Conservation (phyloP, 1,140 invertebrate species). For the Oryctes rhinoceros region DNA sequence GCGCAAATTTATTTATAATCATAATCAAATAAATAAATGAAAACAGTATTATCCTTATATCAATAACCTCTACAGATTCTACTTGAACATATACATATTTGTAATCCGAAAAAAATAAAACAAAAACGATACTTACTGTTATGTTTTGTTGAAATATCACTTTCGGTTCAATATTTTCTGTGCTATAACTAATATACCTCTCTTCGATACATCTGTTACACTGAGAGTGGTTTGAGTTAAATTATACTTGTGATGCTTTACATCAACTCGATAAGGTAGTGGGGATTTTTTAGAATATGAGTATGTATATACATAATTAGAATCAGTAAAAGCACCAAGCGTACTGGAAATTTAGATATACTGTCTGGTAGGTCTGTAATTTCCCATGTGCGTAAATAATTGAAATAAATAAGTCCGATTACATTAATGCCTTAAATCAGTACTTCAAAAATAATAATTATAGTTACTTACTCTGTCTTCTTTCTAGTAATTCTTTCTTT, state of each 20-base stretch:
- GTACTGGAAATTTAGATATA: background rate
- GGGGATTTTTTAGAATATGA: background rate
- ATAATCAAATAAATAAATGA: background rate
- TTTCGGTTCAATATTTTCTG: background rate
- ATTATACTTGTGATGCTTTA: background rate
- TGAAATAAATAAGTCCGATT: background rate
- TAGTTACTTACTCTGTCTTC: too few species aligned
- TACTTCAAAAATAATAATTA: background rate
- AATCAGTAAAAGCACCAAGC: constrained; percentile 4
- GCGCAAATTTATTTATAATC: background rate
- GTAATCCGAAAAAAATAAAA: background rate
- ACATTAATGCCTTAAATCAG: too few species aligned
- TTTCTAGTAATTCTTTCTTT: too few species aligned
- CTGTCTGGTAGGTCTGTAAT: background rate
- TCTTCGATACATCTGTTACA: background rate
- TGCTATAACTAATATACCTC: background rate
- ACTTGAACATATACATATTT: too few species aligned
- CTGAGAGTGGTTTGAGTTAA: background rate
- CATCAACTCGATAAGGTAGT: background rate
- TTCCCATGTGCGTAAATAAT: background rate
- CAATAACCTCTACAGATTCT: too few species aligned
- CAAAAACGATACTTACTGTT: background rate
- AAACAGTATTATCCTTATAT: too few species aligned
- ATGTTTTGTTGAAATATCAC: background rate
- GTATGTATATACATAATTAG: background rate